These are phyloP conservation scores for Chloropsis cyanopogon DNA, from an alignment of 2,113 vertebrate genomes.

Conservation along the genomic window DNA sequence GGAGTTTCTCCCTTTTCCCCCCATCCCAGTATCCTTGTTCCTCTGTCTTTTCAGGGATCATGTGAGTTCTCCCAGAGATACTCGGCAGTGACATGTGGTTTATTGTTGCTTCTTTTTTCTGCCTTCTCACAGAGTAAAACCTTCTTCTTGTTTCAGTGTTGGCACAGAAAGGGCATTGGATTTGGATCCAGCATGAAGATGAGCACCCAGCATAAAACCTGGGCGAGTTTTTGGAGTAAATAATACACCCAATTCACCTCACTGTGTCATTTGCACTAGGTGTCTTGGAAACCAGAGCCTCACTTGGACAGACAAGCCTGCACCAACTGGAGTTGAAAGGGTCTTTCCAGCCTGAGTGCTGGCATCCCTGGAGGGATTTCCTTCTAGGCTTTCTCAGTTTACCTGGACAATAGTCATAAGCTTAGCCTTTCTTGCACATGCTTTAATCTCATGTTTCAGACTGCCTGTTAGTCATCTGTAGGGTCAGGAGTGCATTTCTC, in stretches of 20 bases:
- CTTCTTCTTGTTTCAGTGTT: not conserved
- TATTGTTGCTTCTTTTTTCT: not conserved
- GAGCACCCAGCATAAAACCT: constrained; percentile 28
- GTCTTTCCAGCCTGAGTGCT: not conserved
- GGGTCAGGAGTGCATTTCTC: not conserved
- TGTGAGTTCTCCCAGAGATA: not conserved
- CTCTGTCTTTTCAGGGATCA: not conserved
- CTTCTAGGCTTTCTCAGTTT: constrained; percentile 11
- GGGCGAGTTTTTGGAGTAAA: not conserved
- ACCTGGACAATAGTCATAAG: not conserved
- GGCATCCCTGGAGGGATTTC: constrained; percentile 1
- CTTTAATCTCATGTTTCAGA: not conserved
- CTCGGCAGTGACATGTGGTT: not conserved
- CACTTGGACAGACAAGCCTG: not conserved
- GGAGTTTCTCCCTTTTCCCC: not conserved
- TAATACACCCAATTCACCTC: not conserved
- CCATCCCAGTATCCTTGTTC: not conserved
- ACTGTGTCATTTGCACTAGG: not conserved
- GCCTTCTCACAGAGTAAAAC: not conserved
- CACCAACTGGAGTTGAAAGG: not conserved
- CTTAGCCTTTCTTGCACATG: not conserved
- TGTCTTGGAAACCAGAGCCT: constrained; percentile 6
- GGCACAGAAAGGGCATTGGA: not conserved
- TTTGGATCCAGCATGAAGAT: not conserved
- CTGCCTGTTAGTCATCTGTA: not conserved